Percentiles rank a stretch among this genome's conserved stretches.
Evolutionary conservation across 2,113 vertebrate species (phyloP).

Genomic region (Hylia prasina): DNA sequence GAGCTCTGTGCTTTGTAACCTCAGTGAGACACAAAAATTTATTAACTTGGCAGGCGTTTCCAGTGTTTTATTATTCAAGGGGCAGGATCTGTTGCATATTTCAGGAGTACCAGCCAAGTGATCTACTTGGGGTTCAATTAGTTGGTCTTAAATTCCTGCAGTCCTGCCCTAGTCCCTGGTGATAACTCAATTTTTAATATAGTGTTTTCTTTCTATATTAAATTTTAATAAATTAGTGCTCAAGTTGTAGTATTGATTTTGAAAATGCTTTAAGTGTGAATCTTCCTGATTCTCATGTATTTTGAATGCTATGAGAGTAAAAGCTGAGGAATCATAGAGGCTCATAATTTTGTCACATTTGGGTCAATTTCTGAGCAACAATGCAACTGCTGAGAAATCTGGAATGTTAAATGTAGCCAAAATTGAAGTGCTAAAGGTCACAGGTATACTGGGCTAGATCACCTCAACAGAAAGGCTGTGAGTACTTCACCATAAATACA

Average conservation of each 20-base stretch:
- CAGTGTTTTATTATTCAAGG: not conserved
- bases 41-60: not conserved
- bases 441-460: not conserved
- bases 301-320: not conserved
- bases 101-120: not conserved
- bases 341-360: not conserved
- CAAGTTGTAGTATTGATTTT: slow-evolving; percentile 29
- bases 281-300: not conserved
- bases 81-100: not conserved
- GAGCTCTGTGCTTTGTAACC: not conserved
- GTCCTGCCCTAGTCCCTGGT: not conserved
- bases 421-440: not conserved
- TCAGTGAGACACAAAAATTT: not conserved
- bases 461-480: not conserved
- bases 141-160: slow-evolving; percentile 28
- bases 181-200: slow-evolving; percentile 43
- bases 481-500: not conserved
- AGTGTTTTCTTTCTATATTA: slow-evolving; percentile 57
- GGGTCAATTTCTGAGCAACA: not conserved
- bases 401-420: not conserved
- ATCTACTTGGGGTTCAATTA: slow-evolving; percentile 2
- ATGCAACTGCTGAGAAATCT: not conserved
- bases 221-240: slow-evolving; percentile 57
- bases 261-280: not conserved
- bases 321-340: not conserved